Percentiles rank a stretch among this genome's conserved stretches.
Conservation (phyloP, 2,113 vertebrate species). For the Melanostigma gelatinosum region DNA sequence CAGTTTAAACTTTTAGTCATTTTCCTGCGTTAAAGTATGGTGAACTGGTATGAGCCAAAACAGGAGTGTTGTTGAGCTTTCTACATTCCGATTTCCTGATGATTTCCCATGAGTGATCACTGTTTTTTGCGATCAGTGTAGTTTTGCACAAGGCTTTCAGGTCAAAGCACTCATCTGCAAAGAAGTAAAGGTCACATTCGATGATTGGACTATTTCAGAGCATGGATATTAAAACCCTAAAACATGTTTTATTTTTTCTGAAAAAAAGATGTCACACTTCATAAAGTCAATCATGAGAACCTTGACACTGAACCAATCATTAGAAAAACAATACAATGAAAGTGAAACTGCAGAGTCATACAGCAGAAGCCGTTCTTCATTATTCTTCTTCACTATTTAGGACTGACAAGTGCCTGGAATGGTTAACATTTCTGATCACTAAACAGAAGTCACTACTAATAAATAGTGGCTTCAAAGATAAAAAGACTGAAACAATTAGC, state of each 20-base stretch:
- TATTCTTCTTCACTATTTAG: slow-evolving; percentile 5
- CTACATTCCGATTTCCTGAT: too few species aligned
- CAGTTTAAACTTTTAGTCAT: too few species aligned
- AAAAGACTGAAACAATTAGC: neutral
- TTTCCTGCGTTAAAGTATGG: too few species aligned
- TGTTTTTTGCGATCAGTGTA: too few species aligned
- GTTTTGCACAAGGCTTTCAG: neutral
- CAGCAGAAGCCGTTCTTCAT: neutral
- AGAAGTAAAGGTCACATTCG: neutral
- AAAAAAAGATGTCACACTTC: neutral
- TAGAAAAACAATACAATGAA: too few species aligned
- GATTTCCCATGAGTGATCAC: too few species aligned
- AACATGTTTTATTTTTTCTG: neutral
- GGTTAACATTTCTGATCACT: neutral
- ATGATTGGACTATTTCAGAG: neutral
- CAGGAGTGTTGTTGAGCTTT: too few species aligned
- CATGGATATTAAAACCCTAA: neutral
- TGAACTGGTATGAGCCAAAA: too few species aligned
- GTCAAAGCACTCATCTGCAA: neutral
- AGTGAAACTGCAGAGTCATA: neutral
- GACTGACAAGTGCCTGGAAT: neutral
- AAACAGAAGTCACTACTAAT: too few species aligned
- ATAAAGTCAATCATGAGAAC: neutral
- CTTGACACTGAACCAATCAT: neutral
- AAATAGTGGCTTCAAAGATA: neutral